Conservation (phyloP, 2,888 invertebrate genomes). For the Trilocha varians region DNA sequence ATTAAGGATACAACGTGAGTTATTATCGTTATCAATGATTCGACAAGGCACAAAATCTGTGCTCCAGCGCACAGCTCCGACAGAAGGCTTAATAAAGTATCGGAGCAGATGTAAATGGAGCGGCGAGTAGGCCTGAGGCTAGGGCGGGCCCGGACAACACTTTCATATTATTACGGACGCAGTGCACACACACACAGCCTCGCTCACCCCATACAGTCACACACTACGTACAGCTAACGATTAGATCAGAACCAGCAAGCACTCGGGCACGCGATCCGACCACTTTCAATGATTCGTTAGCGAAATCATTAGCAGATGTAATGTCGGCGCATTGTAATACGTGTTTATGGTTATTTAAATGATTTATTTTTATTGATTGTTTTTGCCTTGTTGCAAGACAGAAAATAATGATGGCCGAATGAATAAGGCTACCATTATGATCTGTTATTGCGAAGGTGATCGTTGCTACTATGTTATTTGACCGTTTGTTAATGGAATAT, state of each 20-base stretch:
- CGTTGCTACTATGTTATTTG: slow-evolving; percentile 60
- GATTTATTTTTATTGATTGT: slow-evolving; percentile 74
- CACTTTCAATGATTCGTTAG: slow-evolving; percentile 74
- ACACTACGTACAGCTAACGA: slow-evolving; percentile 19
- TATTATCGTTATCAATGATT: slow-evolving; percentile 30
- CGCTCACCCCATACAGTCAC: not conserved
- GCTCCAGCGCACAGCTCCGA: slow-evolving; percentile 22
- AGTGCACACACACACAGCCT: slow-evolving; percentile 43
- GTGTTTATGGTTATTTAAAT: slow-evolving; percentile 74
- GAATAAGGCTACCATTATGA: slow-evolving; percentile 65
- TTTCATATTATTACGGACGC: slow-evolving; percentile 68
- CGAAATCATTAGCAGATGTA: slow-evolving; percentile 73
- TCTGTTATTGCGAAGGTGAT: slow-evolving; percentile 61
- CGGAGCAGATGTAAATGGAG: slow-evolving; percentile 70
- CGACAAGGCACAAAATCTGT: slow-evolving; percentile 21
- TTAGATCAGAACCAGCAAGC: slow-evolving; percentile 39
- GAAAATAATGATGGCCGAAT: slow-evolving; percentile 68
- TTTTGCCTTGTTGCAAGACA: slow-evolving; percentile 72
- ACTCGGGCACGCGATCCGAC: slow-evolving; percentile 65
- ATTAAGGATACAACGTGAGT: slow-evolving; percentile 19
- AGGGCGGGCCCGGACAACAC: slow-evolving; percentile 70
- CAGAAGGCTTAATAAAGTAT: slow-evolving; percentile 68
- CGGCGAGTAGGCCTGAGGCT: slow-evolving; percentile 61
- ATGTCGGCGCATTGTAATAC: slow-evolving; percentile 69
- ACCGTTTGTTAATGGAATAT: slow-evolving; percentile 61